phyloP scores from a whole-genome alignment of 2,888 invertebrate species.

The Schizaphis graminum region DNA sequence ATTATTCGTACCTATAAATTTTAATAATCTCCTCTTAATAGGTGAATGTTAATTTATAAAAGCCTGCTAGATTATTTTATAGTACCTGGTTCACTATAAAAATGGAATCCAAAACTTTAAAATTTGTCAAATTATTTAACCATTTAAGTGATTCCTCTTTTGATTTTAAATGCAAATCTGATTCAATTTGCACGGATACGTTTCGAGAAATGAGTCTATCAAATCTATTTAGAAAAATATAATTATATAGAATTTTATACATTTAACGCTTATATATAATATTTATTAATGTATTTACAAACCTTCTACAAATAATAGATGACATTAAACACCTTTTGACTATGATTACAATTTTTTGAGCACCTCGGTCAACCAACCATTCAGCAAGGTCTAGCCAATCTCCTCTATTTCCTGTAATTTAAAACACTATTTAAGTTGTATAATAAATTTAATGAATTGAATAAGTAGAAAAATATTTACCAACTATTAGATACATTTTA shows the following conservation, averaged over 20 bases:
- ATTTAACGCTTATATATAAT: too few relatives aligned
- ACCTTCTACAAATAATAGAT: constrained; percentile 30
- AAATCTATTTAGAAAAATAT: not conserved
- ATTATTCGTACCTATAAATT: not conserved
- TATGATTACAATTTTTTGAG: constrained; percentile 61
- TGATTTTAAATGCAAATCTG: not conserved
- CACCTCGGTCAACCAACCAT: constrained; percentile 67
- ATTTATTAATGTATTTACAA: not conserved
- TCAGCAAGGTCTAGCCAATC: constrained; percentile 67
- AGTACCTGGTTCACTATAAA: constrained; percentile 44
- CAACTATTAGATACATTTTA: constrained; percentile 29
- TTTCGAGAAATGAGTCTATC: constrained; percentile 18
- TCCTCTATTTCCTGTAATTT: not conserved
- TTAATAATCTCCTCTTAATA: not conserved
- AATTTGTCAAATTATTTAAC: not conserved
- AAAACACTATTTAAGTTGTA: not conserved
- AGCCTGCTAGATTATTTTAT: not conserved
- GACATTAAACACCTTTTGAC: constrained; percentile 27
- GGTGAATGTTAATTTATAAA: not conserved
- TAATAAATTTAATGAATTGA: not conserved
- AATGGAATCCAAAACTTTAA: not conserved
- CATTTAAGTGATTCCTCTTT: not conserved
- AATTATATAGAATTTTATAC: not conserved
- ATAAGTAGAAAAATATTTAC: not conserved
- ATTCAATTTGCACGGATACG: constrained; percentile 29